Conservation (phyloP, 2,113 vertebrate species). For the Limanda limanda region DNA sequence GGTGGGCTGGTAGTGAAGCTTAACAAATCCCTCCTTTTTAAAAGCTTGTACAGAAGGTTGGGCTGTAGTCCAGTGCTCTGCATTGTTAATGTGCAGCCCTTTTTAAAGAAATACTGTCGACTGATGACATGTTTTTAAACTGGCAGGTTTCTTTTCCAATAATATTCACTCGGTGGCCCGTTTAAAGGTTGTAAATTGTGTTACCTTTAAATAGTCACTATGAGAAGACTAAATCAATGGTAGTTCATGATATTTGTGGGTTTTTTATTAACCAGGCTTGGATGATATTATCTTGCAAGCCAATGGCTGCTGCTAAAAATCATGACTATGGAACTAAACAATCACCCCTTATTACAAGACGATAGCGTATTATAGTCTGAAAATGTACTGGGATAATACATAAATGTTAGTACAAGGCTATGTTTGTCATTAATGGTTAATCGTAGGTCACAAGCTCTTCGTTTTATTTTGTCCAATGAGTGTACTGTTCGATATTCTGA, state of each 20-base stretch:
- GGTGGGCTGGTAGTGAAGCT: neutral
- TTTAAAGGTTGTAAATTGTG: too few relatives aligned
- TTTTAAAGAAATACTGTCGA: neutral
- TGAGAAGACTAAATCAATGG: too few relatives aligned
- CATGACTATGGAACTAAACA: neutral
- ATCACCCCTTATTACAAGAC: too few relatives aligned
- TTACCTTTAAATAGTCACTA: too few relatives aligned
- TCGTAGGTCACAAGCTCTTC: neutral
- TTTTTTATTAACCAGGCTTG: neutral
- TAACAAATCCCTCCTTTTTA: neutral
- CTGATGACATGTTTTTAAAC: neutral
- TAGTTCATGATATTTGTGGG: too few relatives aligned
- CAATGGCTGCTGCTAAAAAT: neutral
- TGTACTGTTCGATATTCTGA: conserved; percentile 3
- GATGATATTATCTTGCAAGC: too few relatives aligned
- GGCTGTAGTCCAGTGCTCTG: neutral
- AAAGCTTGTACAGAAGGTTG: neutral
- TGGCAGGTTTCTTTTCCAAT: too few relatives aligned
- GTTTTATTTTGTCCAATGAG: neutral
- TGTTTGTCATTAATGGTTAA: neutral
- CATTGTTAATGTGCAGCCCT: neutral
- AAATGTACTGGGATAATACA: too few relatives aligned
- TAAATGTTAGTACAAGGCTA: too few relatives aligned
- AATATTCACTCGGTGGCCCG: too few relatives aligned
- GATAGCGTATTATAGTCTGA: too few relatives aligned